Evolutionary conservation across 2,888 invertebrate genomes (phyloP).

Genomic region (Protodeltote pygarga): DNA sequence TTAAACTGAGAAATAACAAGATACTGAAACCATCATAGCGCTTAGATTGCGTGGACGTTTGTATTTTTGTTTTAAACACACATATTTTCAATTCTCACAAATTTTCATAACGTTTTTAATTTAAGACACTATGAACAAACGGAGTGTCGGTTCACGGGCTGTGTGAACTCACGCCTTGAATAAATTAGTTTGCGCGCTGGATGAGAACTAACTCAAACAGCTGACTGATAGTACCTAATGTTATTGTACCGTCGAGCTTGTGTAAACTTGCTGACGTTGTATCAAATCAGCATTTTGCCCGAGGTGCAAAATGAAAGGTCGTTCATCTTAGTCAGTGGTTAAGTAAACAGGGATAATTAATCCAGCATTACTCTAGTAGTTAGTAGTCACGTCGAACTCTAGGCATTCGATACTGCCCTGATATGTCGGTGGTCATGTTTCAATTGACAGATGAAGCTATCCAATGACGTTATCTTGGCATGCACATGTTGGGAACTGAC

Average conservation of each 20-base stretch:
- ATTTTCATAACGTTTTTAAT: constrained; percentile 37
- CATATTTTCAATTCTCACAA: constrained; percentile 29
- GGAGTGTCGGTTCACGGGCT: constrained; percentile 20
- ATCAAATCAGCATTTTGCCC: constrained; percentile 22
- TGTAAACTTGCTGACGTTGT: constrained; percentile 13
- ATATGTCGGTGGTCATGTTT: constrained; percentile 31
- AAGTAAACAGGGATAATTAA: constrained; percentile 33
- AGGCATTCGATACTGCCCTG: constrained; percentile 19
- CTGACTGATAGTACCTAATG: constrained; percentile 30
- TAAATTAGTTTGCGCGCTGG: constrained; percentile 39
- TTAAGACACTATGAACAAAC: constrained; percentile 25
- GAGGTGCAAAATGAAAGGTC: constrained; percentile 21
- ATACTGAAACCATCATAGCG: constrained; percentile 75
- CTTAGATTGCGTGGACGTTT: constrained; percentile 70
- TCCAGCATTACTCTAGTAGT: too few relatives aligned
- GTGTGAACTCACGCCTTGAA: constrained; percentile 36
- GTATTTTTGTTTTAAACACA: constrained; percentile 47
- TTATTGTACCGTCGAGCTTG: constrained; percentile 27
- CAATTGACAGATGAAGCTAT: constrained; percentile 37
- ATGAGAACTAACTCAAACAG: constrained; percentile 34
- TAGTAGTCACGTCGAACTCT: constrained; percentile 25
- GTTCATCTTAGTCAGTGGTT: constrained; percentile 9
- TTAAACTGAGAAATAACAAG: constrained; percentile 86
- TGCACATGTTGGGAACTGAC: constrained; percentile 20
- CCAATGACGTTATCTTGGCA: constrained; percentile 41